A percentile compares a stretch with the other conserved stretches of the same genome.
phyloP scores from a whole-genome alignment of 1,140 invertebrate species.

The Drosophila tsacasi region DNA sequence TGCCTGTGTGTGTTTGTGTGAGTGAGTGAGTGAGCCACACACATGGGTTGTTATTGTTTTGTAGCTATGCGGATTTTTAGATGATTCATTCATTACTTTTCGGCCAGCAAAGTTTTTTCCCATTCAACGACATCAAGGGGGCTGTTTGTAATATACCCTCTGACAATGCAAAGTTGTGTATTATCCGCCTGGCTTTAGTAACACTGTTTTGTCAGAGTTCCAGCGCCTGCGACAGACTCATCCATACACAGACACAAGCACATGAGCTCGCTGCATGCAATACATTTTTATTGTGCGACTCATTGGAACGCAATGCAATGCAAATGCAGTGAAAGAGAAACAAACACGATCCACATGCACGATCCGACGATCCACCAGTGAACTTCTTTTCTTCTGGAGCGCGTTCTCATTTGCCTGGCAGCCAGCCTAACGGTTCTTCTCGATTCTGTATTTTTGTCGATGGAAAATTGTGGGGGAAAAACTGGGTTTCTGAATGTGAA shows the following conservation, averaged over 20 bases:
- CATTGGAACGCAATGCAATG: constrained; percentile 32
- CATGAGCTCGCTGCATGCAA: constrained; percentile 27
- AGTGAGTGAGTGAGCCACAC: constrained; percentile 73
- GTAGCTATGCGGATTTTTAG: constrained; percentile 72
- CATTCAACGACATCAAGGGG: constrained; percentile 44
- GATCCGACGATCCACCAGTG: constrained; percentile 36
- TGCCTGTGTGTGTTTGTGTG: constrained; percentile 3
- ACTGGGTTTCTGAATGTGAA: constrained; percentile 25
- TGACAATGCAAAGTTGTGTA: constrained; percentile 54
- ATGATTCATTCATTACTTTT: constrained; percentile 64
- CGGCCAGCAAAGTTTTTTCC: constrained; percentile 56
- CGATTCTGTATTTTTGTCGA: constrained; percentile 46
- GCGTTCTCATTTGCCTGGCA: constrained; percentile 59
- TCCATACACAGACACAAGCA: constrained; percentile 22
- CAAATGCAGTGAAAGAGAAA: constrained; percentile 6
- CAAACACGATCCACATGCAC: constrained; percentile 46
- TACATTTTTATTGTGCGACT: constrained; percentile 30
- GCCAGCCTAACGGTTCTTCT: constrained; percentile 43
- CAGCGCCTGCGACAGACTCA: constrained; percentile 46
- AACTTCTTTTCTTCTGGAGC: constrained; percentile 58
- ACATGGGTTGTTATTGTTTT: constrained; percentile 37
- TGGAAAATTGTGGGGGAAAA: constrained; percentile 69
- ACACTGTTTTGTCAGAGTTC: constrained; percentile 46
- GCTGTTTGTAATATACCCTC: constrained; percentile 41
- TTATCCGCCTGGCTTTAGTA: constrained; percentile 50